Conservation (phyloP, 1,140 invertebrate genomes). For the Acromyrmex echinatior region DNA sequence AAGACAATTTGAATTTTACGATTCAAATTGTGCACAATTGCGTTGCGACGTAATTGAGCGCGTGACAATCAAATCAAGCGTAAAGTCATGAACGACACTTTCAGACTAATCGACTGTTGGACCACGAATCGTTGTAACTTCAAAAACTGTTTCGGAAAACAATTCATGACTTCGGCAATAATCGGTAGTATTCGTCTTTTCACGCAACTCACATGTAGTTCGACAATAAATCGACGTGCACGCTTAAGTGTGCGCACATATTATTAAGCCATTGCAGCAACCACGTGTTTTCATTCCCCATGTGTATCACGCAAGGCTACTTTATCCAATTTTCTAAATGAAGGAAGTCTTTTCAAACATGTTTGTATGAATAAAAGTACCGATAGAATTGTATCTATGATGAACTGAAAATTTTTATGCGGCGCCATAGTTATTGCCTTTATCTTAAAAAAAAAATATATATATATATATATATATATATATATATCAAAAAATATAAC, state of each 20-base stretch:
- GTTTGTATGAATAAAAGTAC: no score
- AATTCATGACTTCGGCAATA: background rate
- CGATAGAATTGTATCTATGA: no score
- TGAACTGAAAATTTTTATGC: no score
- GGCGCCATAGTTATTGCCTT: no score
- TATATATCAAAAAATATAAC: background rate
- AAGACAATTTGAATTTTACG: background rate
- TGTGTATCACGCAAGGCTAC: background rate
- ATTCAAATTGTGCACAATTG: constrained; percentile 8
- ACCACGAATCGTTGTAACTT: background rate
- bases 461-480: no score
- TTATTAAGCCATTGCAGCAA: background rate
- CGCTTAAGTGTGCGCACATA: background rate
- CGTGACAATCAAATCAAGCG: background rate
- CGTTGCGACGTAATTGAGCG: background rate
- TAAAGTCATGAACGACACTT: background rate
- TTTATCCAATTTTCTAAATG: background rate
- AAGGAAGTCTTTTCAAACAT: no score
- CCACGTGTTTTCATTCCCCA: no score
- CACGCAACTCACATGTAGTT: background rate
- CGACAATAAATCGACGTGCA: background rate
- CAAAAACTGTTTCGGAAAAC: background rate
- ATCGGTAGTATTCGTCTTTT: background rate
- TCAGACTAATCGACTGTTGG: background rate
- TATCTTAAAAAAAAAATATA: no score